Conservation (phyloP, 2,113 vertebrate species). For the Isurus oxyrinchus region DNA sequence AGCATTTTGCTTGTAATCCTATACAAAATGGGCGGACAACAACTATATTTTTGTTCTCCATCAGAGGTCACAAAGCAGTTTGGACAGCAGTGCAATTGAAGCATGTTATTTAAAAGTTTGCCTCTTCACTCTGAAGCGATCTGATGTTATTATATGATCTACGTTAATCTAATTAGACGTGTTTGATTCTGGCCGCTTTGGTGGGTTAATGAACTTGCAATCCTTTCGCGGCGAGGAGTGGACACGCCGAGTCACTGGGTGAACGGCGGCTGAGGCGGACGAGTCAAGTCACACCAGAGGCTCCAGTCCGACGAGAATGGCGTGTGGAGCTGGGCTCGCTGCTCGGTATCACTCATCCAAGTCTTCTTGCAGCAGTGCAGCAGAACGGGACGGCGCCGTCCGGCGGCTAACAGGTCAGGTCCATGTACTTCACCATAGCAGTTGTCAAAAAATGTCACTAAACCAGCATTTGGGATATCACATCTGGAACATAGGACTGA, state of each 20-base stretch:
- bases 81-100: not conserved
- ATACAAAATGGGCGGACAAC: too few species aligned
- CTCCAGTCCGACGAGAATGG: not conserved
- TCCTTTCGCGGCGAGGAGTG: not conserved
- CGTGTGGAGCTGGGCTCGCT: not conserved
- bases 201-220: not conserved
- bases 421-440: not conserved
- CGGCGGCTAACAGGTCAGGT: not conserved
- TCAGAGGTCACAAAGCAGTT: not conserved
- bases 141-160: not conserved
- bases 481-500: not conserved
- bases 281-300: not conserved
- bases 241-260: not conserved
- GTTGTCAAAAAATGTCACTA: not conserved
- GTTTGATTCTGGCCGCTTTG: not conserved
- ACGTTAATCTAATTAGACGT: not conserved
- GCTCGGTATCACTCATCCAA: too few species aligned
- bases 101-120: not conserved
- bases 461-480: not conserved
- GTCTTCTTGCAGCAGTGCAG: not conserved
- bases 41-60: not conserved
- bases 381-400: not conserved
- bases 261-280: not conserved
- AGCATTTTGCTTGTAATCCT: too few species aligned
- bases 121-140: not conserved